phyloP scores from a whole-genome alignment of 1,140 invertebrate species.

The Hyphantria cunea region DNA sequence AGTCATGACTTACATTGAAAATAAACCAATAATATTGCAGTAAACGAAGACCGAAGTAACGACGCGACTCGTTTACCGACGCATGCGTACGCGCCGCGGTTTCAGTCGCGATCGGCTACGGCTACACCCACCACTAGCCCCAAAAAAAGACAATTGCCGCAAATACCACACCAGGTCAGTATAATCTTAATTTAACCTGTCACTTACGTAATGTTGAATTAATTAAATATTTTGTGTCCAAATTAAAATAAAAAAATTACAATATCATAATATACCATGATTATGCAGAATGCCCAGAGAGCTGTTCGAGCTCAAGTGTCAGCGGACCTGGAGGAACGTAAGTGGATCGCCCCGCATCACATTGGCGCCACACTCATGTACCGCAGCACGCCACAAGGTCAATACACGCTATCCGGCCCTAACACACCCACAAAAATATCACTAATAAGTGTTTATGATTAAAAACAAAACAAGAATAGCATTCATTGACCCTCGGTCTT shows the following conservation, averaged over 20 bases:
- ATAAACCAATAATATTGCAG: slow-evolving; percentile 41
- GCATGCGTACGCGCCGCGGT: slow-evolving; percentile 83
- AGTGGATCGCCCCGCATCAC: slow-evolving; percentile 82
- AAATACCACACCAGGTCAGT: slow-evolving; percentile 85
- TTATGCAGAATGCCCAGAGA: slow-evolving; percentile 81
- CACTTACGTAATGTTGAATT: too few relatives aligned
- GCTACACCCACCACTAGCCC: slow-evolving; percentile 97
- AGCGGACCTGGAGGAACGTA: slow-evolving; percentile 93
- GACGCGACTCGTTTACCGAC: slow-evolving; percentile 69
- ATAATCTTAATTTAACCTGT: too few relatives aligned
- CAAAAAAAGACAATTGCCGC: slow-evolving; percentile 97
- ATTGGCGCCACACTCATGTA: slow-evolving; percentile 85
- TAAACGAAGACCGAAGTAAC: slow-evolving; percentile 58
- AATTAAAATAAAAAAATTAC: neutral
- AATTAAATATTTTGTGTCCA: neutral
- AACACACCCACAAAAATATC: slow-evolving; percentile 30
- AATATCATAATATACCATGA: neutral
- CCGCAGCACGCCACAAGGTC: slow-evolving; percentile 84
- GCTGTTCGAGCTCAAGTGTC: slow-evolving; percentile 87
- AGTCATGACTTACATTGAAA: too few relatives aligned
- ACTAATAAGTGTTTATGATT: neutral
- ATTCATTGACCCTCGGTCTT: too few relatives aligned
- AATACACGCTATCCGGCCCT: slow-evolving; percentile 67
- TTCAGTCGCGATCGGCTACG: slow-evolving; percentile 92
- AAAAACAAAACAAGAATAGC: too few relatives aligned